A percentile compares a stretch with the other conserved stretches of the same genome.
Evolutionary conservation across 2,888 invertebrate genomes (phyloP).

Genomic region (Teleogryllus oceanicus): DNA sequence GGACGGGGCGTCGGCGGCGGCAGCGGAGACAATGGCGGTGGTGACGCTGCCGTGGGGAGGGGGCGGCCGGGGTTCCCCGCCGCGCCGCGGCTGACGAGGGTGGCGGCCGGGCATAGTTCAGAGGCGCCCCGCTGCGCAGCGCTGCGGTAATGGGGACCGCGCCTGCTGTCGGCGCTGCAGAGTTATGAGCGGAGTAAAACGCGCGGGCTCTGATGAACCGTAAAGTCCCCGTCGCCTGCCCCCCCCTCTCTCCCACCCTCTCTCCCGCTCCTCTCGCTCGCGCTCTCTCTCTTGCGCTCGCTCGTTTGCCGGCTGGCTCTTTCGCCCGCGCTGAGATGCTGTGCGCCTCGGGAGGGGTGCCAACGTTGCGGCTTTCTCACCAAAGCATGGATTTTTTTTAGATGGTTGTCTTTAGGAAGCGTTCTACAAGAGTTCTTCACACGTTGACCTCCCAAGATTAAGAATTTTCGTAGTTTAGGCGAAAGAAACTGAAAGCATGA

Average conservation of each 20-base stretch:
- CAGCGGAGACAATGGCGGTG: background rate
- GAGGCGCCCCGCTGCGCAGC: background rate
- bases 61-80: background rate
- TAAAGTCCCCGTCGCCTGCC: background rate
- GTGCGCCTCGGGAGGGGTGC: too few relatives aligned
- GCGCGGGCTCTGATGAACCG: background rate
- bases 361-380: too few relatives aligned
- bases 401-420: too few relatives aligned
- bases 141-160: conserved; percentile 9
- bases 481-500: too few relatives aligned
- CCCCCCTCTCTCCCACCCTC: background rate
- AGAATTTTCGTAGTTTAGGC: too few relatives aligned
- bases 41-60: background rate
- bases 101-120: background rate
- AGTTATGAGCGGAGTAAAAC: background rate
- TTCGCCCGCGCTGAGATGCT: background rate
- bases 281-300: background rate
- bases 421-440: too few relatives aligned
- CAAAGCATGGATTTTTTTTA: too few relatives aligned
- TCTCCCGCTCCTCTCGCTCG: background rate
- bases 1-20: background rate
- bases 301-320: too few relatives aligned
- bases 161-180: background rate
- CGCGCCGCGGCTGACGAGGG: conserved; percentile 1
- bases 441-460: too few relatives aligned